Percentiles rank a stretch among this genome's conserved stretches.
phyloP scores from a whole-genome alignment of 2,888 invertebrate genomes.

The Meta bourneti region DNA sequence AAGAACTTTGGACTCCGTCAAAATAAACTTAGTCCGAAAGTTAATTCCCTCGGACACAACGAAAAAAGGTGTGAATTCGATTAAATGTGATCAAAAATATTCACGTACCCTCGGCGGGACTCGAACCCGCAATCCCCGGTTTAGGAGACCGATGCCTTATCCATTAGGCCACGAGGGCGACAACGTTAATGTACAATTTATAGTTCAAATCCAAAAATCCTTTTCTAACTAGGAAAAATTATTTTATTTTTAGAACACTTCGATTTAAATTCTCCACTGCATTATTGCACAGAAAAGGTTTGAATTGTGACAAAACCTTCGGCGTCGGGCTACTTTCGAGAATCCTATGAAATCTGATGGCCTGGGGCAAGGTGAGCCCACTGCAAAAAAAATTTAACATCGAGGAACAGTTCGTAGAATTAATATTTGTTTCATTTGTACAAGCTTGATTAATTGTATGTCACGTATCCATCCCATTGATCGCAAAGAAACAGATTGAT shows the following conservation, averaged over 20 bases:
- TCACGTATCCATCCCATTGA: too few relatives aligned
- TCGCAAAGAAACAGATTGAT: too few relatives aligned
- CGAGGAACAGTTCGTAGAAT: too few relatives aligned
- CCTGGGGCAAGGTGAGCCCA: too few relatives aligned
- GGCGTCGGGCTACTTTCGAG: too few relatives aligned
- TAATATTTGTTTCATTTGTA: too few relatives aligned
- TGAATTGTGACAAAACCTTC: not conserved
- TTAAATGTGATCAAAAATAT: not conserved
- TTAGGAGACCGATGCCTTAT: slow-evolving; percentile 1
- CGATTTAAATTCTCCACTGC: too few relatives aligned
- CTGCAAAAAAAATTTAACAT: too few relatives aligned
- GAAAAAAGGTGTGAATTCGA: not conserved
- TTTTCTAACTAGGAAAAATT: not conserved
- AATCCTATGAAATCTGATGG: too few relatives aligned
- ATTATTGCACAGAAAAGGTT: not conserved
- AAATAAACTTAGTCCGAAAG: not conserved
- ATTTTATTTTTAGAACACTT: not conserved
- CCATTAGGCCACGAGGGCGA: slow-evolving; percentile 7
- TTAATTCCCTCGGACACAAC: not conserved
- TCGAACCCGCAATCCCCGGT: slow-evolving; percentile 24
- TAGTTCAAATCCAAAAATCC: not conserved
- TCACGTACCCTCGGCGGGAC: slow-evolving; percentile 12
- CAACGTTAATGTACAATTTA: not conserved
- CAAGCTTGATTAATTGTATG: too few relatives aligned
- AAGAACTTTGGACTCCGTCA: too few relatives aligned